phyloP scores from a whole-genome alignment of 2,113 vertebrate genomes.

The Sinocyclocheilus anshuiensis region DNA sequence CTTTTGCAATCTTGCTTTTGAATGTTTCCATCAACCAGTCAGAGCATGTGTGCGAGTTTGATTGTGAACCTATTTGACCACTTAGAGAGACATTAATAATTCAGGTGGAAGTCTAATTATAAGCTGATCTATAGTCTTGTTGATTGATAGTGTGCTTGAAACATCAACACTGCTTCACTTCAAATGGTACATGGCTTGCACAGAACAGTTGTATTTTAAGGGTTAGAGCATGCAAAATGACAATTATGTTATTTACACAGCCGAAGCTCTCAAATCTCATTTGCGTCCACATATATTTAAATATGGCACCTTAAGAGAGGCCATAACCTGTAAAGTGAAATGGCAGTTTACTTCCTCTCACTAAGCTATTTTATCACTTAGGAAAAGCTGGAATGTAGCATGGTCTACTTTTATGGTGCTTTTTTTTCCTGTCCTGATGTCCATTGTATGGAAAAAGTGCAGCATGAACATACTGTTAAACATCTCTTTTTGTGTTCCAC shows the following conservation, averaged over 20 bases:
- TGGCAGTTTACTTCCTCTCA: too few relatives aligned
- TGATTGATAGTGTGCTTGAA: slow-evolving; percentile 43
- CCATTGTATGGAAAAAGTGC: too few relatives aligned
- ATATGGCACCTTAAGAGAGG: neutral
- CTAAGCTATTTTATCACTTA: neutral
- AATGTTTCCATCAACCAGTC: slow-evolving; percentile 36
- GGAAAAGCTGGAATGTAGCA: too few relatives aligned
- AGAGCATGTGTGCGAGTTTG: slow-evolving; percentile 24
- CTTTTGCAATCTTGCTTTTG: slow-evolving; percentile 37
- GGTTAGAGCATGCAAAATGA: neutral
- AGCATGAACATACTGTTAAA: neutral
- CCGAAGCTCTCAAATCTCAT: neutral
- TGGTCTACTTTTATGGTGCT: too few relatives aligned
- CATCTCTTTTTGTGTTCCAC: neutral
- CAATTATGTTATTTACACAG: neutral
- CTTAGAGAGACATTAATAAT: slow-evolving; percentile 46
- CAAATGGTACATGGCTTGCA: neutral
- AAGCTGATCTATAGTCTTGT: slow-evolving; percentile 38
- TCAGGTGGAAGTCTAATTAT: slow-evolving; percentile 49
- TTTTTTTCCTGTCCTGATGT: too few relatives aligned
- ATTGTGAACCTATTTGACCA: slow-evolving; percentile 39
- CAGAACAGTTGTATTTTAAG: neutral
- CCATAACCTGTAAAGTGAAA: neutral
- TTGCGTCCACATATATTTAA: neutral
- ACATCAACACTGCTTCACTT: slow-evolving; percentile 18